Evolutionary conservation across 35 echinoderm and acorn worm species (phyloP).

Genomic region (Lytechinus variegatus): DNA sequence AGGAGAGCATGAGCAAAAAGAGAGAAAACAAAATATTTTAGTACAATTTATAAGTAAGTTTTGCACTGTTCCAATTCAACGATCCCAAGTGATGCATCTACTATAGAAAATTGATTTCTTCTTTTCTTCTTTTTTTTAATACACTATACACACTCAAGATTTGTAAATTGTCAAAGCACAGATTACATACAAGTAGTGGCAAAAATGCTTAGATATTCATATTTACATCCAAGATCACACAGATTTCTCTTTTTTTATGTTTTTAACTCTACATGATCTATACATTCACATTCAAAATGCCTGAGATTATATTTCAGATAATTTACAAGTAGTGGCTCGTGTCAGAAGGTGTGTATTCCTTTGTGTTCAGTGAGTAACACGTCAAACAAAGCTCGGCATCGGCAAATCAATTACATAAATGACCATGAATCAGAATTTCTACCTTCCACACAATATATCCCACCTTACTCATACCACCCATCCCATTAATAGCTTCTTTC

Average conservation of each 20-base stretch:
- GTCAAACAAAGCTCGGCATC: conserved; percentile 21
- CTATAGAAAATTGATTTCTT: not conserved
- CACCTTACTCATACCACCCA: not conserved
- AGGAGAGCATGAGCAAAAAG: not conserved
- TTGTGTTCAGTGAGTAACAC: not conserved
- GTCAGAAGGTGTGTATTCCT: conserved; percentile 7
- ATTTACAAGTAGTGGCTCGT: conserved; percentile 17
- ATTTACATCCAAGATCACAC: conserved; percentile 36
- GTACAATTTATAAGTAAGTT: not conserved
- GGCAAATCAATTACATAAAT: not conserved
- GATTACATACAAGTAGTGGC: conserved; percentile 10
- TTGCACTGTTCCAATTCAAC: conserved; percentile 11
- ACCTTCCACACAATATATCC: not conserved
- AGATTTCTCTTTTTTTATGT: not conserved
- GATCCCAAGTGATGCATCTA: not conserved
- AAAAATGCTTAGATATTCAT: conserved; percentile 39
- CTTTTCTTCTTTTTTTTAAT: not conserved
- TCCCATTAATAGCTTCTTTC: not conserved
- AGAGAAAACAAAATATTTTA: not conserved
- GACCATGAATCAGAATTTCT: not conserved
- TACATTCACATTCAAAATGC: conserved; percentile 36
- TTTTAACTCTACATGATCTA: conserved; percentile 33
- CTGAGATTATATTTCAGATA: conserved; percentile 47
- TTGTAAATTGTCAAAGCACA: conserved; percentile 2
- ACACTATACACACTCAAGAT: not conserved